phyloP scores from a whole-genome alignment of 2,888 invertebrate genomes.

The Nowickia ferox region DNA sequence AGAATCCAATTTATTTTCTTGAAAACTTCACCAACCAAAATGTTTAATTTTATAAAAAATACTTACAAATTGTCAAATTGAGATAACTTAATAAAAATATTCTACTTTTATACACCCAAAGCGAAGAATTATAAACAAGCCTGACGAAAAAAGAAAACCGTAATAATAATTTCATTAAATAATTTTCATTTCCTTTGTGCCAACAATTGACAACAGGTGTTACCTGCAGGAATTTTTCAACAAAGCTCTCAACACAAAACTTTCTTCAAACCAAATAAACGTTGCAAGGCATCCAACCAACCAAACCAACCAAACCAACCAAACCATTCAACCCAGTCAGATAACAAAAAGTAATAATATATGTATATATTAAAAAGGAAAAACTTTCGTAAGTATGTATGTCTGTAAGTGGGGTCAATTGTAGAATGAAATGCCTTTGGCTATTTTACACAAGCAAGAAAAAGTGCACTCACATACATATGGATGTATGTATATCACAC shows the following conservation, averaged over 20 bases:
- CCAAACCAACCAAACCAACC: slow-evolving; percentile 33
- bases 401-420: slow-evolving; percentile 68
- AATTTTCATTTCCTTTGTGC: slow-evolving; percentile 66
- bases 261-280: slow-evolving; percentile 58
- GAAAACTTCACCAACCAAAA: background rate
- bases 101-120: background rate
- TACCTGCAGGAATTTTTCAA: slow-evolving; percentile 68
- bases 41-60: background rate
- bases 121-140: slow-evolving; percentile 9
- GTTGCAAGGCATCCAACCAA: slow-evolving; percentile 37
- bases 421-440: slow-evolving; percentile 64
- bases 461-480: slow-evolving; percentile 8
- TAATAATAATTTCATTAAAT: slow-evolving; percentile 59
- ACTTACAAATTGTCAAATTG: slow-evolving; percentile 19
- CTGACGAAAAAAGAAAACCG: background rate
- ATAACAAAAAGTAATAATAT: slow-evolving; percentile 1
- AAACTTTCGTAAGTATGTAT: slow-evolving; percentile 52
- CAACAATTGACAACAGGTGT: slow-evolving; percentile 70
- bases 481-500: background rate
- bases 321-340: slow-evolving; percentile 33
- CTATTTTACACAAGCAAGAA: slow-evolving; percentile 21
- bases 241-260: slow-evolving; percentile 65
- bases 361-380: background rate
- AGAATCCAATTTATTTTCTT: background rate
- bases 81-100: slow-evolving; percentile 14